These are phyloP conservation scores for Sebastes paucispinis DNA, from an alignment of 2,797 vertebrate genomes.

Conservation along the genomic window DNA sequence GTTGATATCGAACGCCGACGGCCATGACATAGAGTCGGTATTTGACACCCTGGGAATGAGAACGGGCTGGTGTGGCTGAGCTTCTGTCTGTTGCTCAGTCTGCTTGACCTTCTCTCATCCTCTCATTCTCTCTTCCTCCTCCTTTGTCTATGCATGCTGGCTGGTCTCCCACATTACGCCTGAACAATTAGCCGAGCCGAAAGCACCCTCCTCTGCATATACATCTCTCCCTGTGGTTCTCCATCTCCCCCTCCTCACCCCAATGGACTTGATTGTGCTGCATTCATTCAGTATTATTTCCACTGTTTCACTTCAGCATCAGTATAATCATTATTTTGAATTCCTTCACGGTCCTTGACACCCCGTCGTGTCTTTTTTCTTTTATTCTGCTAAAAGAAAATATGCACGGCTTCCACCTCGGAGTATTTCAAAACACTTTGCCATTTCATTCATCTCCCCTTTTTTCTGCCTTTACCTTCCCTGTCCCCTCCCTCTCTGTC, in stretches of 20 bases:
- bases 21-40: background rate
- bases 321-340: background rate
- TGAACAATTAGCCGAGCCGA: slow-evolving; percentile 52
- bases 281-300: slow-evolving; percentile 3
- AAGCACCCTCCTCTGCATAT: slow-evolving; percentile 53
- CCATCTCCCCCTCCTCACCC: slow-evolving; percentile 21
- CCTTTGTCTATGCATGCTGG: slow-evolving; percentile 58
- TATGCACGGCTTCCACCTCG: background rate
- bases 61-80: background rate
- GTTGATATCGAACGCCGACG: background rate
- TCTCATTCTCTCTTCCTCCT: slow-evolving; percentile 26
- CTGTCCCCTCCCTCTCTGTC: background rate
- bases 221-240: slow-evolving; percentile 32
- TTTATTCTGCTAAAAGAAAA: background rate
- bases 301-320: slow-evolving; percentile 8
- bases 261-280: slow-evolving; percentile 11
- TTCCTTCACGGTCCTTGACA: background rate
- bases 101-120: slow-evolving; percentile 61
- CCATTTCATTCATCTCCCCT: slow-evolving; percentile 9
- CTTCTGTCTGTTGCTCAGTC: slow-evolving; percentile 28
- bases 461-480: background rate
- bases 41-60: background rate
- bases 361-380: background rate
- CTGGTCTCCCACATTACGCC: slow-evolving; percentile 51
- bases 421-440: slow-evolving; percentile 13